Percentiles rank a stretch among this genome's conserved stretches.
These are phyloP conservation scores for Nothocercus nigrocapillus DNA, from an alignment of 2,113 vertebrate species.

Conservation along the genomic window DNA sequence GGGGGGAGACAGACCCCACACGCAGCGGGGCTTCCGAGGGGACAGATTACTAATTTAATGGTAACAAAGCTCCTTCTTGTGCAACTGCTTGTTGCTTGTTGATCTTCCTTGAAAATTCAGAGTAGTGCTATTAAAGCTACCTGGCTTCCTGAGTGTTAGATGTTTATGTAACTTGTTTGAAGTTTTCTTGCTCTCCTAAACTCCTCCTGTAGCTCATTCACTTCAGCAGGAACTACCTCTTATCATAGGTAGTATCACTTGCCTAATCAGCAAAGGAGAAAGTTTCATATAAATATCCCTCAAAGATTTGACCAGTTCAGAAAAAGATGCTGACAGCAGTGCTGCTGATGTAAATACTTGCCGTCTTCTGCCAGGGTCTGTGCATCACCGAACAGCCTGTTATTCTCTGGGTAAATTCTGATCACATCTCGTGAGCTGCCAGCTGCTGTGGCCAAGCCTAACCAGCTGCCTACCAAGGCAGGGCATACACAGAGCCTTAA, in stretches of 20 bases:
- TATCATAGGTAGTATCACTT: rapidly evolving
- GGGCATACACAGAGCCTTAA: not conserved
- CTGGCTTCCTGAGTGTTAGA: not conserved
- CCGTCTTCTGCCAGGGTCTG: not conserved
- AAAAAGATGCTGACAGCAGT: not conserved
- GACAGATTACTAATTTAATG: not conserved
- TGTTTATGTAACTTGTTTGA: not conserved
- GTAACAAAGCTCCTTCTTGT: not conserved
- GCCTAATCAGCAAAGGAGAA: not conserved
- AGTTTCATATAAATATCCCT: not conserved
- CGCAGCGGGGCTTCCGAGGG: not conserved
- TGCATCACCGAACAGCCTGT: not conserved
- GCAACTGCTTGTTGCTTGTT: not conserved
- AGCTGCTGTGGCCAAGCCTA: not conserved
- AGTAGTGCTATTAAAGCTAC: too few species aligned
- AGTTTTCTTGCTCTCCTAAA: not conserved
- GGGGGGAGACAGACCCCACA: not conserved
- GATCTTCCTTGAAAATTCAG: not conserved
- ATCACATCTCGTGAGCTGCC: not conserved
- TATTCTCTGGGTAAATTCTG: not conserved
- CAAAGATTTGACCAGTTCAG: not conserved
- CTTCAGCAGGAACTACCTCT: not conserved
- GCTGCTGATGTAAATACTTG: not conserved
- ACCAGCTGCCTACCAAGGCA: not conserved
- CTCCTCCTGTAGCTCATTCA: not conserved